These are phyloP conservation scores for Selene dorsalis DNA, from an alignment of 2,797 vertebrate species.

Conservation along the genomic window DNA sequence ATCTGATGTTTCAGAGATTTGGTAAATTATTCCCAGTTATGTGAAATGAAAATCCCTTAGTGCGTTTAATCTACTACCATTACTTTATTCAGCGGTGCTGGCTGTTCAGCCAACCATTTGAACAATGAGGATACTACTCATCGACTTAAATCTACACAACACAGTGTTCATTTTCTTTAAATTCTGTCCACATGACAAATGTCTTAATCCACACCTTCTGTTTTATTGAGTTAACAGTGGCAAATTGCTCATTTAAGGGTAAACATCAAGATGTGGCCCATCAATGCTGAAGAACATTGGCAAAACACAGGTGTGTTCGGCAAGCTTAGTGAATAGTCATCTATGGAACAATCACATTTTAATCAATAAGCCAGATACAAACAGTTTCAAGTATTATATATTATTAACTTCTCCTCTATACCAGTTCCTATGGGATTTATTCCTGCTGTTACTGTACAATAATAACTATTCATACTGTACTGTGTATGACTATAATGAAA, in stretches of 20 bases:
- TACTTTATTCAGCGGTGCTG: background rate
- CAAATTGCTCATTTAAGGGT: slow-evolving; percentile 62
- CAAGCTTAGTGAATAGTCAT: slow-evolving; percentile 44
- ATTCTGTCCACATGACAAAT: background rate
- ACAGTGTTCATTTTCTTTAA: background rate
- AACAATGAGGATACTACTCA: background rate
- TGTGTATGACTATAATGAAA: slow-evolving; percentile 42
- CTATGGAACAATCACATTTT: slow-evolving; percentile 58
- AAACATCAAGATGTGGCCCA: slow-evolving; percentile 22
- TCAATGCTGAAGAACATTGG: slow-evolving; percentile 18
- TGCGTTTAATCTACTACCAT: slow-evolving; percentile 31
- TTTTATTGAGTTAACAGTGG: slow-evolving; percentile 51
- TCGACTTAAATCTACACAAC: background rate
- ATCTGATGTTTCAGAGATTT: slow-evolving; percentile 7
- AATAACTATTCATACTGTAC: slow-evolving; percentile 38
- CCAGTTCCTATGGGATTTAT: slow-evolving; percentile 27
- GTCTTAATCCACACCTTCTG: slow-evolving; percentile 32
- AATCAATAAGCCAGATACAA: slow-evolving; percentile 56
- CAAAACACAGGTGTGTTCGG: slow-evolving; percentile 28
- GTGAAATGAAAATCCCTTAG: slow-evolving; percentile 14
- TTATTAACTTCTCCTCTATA: slow-evolving; percentile 28
- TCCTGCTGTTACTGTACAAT: slow-evolving; percentile 45
- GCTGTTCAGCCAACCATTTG: slow-evolving; percentile 3
- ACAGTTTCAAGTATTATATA: slow-evolving; percentile 65
- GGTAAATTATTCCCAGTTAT: slow-evolving; percentile 28